phyloP scores from a whole-genome alignment of 2,888 invertebrate species.

The Eupithecia insigniata region DNA sequence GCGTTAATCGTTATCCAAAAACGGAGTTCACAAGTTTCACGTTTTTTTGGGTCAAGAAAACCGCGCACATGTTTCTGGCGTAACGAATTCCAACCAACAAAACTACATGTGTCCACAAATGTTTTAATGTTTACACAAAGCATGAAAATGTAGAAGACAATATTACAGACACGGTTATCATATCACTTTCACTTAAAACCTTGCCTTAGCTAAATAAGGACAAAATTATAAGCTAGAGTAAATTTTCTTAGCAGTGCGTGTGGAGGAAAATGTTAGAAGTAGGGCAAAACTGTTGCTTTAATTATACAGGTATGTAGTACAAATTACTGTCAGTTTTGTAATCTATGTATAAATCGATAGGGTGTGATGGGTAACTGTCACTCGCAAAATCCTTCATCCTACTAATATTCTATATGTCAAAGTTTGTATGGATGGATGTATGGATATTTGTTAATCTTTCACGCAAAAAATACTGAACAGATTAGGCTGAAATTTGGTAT shows the following conservation, averaged over 20 bases:
- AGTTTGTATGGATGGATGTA: too few species aligned
- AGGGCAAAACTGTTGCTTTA: constrained; percentile 23
- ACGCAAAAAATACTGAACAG: too few species aligned
- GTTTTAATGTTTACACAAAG: constrained; percentile 43
- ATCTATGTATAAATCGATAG: constrained; percentile 16
- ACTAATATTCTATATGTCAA: too few species aligned
- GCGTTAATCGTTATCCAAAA: constrained; percentile 13
- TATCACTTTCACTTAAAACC: constrained; percentile 20
- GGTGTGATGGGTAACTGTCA: constrained; percentile 12
- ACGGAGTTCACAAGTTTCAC: constrained; percentile 25
- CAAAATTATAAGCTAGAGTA: constrained; percentile 16
- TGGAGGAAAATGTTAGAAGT: constrained; percentile 30
- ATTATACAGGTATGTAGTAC: constrained; percentile 13
- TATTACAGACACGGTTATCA: neutral
- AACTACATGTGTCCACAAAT: constrained; percentile 23
- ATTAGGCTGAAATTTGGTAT: too few species aligned
- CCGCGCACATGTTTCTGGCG: constrained; percentile 32
- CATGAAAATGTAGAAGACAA: constrained; percentile 7
- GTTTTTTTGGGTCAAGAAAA: constrained; percentile 44
- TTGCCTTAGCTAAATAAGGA: constrained; percentile 6
- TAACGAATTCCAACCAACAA: constrained; percentile 22
- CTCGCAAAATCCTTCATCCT: neutral
- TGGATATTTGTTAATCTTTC: too few species aligned
- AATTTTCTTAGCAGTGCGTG: constrained; percentile 27
- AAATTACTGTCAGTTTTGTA: constrained; percentile 22